Base-by-base conservation (phyloP, 1,140 invertebrate genomes). In the Nilaparvata lugens region DNA sequence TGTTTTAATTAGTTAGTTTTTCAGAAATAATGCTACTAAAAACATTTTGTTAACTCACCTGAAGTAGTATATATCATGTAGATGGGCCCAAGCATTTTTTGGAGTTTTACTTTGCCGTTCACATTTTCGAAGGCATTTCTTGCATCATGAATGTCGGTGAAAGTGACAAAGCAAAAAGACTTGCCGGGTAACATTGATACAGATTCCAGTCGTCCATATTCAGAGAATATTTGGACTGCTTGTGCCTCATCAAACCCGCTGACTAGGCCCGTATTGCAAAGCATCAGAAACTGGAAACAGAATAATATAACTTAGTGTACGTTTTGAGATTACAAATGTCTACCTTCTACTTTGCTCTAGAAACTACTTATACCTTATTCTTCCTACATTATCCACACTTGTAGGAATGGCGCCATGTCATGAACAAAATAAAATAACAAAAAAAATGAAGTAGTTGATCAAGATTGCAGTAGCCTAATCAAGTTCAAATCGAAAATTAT, bases 211-310 rank as follows among this genome's bases (percentile, higher is more conserved):
- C 52, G 21, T 43, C 80, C 82, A 78, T 74, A 76, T 68, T 68
- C 63, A 63, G 63, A 57, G 68, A 79, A 80, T 61, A 79, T 62
- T 31, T 76, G 65, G 6, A 83, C 68, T 1, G 93, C 65, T 24
- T 75, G 72, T 70, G 86, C 82, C 67, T 83, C 77, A 11, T 79
- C 75, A 19, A 89, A 73, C 53, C 85, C 86, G 71, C 84, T 88
- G 9, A 81, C 82, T 25, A 91, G 73, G 19, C 90, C 90, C 14
- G 81, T 84, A 77, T 93, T 93, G 62, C 83, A 84, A 16, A 90
- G 76, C 63, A 82, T 77, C 35, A 86, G 11, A 65, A 74, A 73
- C 82, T 84, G 62, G 28, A 73, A 74, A 31, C 52, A 58, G 67
- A 64, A 63, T n/a, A 4, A 35, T 35, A 35, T 9, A 35, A 9